Base-by-base conservation (phyloP, 1,140 invertebrate species). In the Papilio polytes region DNA sequence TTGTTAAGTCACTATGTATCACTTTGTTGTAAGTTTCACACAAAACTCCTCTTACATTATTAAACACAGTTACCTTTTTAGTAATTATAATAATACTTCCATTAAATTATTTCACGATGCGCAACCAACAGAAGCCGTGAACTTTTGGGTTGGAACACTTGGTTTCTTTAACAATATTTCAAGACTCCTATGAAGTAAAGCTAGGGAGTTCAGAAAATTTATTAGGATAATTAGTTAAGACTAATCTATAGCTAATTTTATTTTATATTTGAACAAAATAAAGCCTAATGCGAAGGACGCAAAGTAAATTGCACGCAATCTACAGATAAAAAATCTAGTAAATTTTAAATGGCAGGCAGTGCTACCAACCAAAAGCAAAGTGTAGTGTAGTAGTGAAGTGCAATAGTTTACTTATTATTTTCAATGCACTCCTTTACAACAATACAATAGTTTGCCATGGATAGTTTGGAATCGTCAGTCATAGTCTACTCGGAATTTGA, bases 221-320 rank as follows among this genome's bases (percentile, higher is more conserved):
- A 78, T 53, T 63, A 12, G 46, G 80, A 81, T 79, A 74, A 74
- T 74, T 77, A 85, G 74, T 80, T 78, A 80, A 74, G 84, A 46
- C 63, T 73, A 79, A 81, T 83, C 78, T 81, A 72, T 78, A 82
- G 53, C 79, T 74, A 74, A 84, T 74, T 78, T 78, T 79, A 80
- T 53, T 87, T 83, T 79, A 85, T 83, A 85, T 78, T 80, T 78
- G 74, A 87, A 74, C 86, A 91, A 91, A 92, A 89, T 91, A 92
- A 88, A 87, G 81, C 85, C 80, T 85, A 83, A 83, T 83, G 81
- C 82, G 86, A 84, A 89, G 91, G 91, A 94, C 91, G 92, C 91
- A 94, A 93, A 87, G 89, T 87, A 91, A 91, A 88, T 91, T 83
- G 86, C 89, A 94, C 88, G 89, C 88, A 90, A 91, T 88, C 87